Conservation (phyloP, 2,113 vertebrate genomes). For the Sprattus sprattus region DNA sequence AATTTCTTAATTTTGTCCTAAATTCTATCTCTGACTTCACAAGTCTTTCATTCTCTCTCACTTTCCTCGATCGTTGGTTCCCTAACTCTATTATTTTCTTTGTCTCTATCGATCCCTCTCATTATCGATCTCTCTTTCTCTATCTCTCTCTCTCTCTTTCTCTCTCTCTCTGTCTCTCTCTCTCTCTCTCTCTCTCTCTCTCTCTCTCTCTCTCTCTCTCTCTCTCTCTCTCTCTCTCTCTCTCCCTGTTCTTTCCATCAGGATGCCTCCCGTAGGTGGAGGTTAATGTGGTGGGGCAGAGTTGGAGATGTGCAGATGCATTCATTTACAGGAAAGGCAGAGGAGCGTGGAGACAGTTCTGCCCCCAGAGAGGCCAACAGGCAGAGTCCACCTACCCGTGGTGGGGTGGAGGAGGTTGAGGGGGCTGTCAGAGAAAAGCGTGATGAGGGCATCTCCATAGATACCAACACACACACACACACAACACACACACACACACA, state of each 20-base stretch:
- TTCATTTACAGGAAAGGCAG: slow-evolving; percentile 77
- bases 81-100: neutral
- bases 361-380: slow-evolving; percentile 58
- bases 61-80: neutral
- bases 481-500: slow-evolving; percentile 9
- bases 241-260: slow-evolving; percentile 64
- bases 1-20: neutral
- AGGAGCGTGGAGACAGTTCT: slow-evolving; percentile 71
- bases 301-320: slow-evolving; percentile 78
- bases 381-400: slow-evolving; percentile 58
- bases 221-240: neutral
- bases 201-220: too few relatives aligned
- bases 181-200: too few relatives aligned
- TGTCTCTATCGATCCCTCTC: too few relatives aligned
- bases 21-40: neutral
- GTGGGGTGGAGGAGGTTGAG: too few relatives aligned
- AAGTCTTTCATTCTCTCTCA: neutral
- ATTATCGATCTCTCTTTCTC: too few relatives aligned
- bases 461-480: slow-evolving; percentile 4
- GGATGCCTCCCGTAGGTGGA: slow-evolving; percentile 69
- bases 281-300: slow-evolving; percentile 71
- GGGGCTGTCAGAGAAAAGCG: neutral
- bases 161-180: too few relatives aligned
- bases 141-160: too few relatives aligned
- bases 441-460: neutral